phyloP scores from a whole-genome alignment of 2,113 vertebrate genomes.

The Gambusia affinis region DNA sequence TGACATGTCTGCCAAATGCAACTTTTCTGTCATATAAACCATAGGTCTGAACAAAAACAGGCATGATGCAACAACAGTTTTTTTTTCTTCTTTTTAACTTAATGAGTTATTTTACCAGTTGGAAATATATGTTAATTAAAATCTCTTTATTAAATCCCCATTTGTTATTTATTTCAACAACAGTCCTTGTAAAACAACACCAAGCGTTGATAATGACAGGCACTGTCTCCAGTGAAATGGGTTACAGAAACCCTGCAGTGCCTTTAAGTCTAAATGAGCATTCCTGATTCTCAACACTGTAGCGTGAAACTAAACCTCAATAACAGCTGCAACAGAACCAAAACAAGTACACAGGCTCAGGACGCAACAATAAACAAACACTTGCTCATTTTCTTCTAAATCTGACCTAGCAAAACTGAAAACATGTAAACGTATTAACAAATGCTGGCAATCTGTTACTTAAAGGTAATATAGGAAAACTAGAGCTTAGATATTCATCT shows the following conservation, averaged over 20 bases:
- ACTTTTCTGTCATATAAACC: no score
- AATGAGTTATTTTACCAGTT: neutral
- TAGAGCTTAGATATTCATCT: no score
- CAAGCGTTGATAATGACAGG: neutral
- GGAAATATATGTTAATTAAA: no score
- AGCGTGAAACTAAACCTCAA: constrained; percentile 23
- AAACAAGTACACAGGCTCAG: neutral
- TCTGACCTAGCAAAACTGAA: neutral
- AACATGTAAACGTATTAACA: neutral
- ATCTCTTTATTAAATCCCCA: neutral
- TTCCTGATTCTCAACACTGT: constrained; percentile 57
- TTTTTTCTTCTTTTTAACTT: no score
- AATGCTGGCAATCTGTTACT: neutral
- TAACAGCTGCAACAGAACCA: constrained; percentile 8
- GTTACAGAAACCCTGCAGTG: constrained; percentile 2
- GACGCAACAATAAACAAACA: neutral
- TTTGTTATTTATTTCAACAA: neutral
- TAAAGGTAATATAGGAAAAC: no score
- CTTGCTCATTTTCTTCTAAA: no score
- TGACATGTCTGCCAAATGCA: neutral
- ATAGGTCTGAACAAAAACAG: neutral
- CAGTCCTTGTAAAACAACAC: neutral
- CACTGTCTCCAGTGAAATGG: neutral
- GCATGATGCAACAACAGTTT: neutral
- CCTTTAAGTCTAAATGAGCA: constrained; percentile 27